A percentile compares a stretch with the other conserved stretches of the same genome.
Evolutionary conservation across 1,140 invertebrate genomes (phyloP).

Genomic region (Camponotus floridanus): DNA sequence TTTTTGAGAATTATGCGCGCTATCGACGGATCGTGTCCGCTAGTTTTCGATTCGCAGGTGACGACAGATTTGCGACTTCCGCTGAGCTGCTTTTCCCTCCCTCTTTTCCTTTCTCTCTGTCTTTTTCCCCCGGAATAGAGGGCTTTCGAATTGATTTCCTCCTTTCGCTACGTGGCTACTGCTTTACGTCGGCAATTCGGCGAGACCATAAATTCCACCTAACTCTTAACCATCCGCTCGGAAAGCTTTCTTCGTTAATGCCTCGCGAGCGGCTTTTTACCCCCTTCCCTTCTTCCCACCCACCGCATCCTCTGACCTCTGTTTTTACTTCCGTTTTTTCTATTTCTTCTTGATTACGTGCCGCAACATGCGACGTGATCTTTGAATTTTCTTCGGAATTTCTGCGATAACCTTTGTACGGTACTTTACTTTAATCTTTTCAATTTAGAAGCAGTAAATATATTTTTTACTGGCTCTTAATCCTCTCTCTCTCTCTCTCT

Average conservation of each 20-base stretch:
- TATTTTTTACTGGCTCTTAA: not conserved
- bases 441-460: not conserved
- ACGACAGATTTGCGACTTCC: constrained; percentile 69
- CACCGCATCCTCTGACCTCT: not conserved
- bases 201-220: constrained; percentile 68
- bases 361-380: constrained; percentile 20
- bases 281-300: not conserved
- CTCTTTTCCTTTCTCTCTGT: not conserved
- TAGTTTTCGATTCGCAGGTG: constrained; percentile 49
- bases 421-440: not conserved
- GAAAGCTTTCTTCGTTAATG: constrained; percentile 76
- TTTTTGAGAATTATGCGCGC: constrained; percentile 19
- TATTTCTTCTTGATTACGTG: not conserved
- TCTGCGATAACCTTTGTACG: constrained; percentile 34
- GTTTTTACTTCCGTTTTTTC: not conserved
- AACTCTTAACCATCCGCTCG: constrained; percentile 71
- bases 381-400: constrained; percentile 35
- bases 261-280: constrained; percentile 49
- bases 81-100: not conserved
- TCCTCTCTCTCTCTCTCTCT: not conserved
- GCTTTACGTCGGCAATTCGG: constrained; percentile 72
- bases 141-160: constrained; percentile 72
- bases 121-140: constrained; percentile 53
- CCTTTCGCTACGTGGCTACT: constrained; percentile 68
- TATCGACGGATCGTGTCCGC: constrained; percentile 16